Base-by-base conservation (phyloP, 2,113 vertebrate species). In the Neogobius melanostomus region DNA sequence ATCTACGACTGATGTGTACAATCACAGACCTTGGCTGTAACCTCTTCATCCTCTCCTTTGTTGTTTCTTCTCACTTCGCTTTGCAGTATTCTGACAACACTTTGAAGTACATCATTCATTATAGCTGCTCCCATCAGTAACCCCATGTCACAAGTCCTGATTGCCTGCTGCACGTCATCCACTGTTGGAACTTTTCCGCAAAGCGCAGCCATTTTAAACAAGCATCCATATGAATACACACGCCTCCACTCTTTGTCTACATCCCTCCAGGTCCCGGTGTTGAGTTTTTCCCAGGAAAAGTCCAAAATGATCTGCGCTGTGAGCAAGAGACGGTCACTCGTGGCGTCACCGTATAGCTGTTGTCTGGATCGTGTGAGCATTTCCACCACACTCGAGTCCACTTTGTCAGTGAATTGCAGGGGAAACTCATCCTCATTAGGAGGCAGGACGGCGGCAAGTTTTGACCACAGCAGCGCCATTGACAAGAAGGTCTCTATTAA, bases 261-360 rank as follows among this genome's bases (percentile, higher is more conserved):
- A 0, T 94, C 88, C 7, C 77, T 85, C 96, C 97, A 99, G 0
- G 93, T 91, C 1, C 94, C 94, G 0, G 86, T 91, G 87, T 98
- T 96, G 74, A 98, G 94, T 60, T 87, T 93, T 85, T 98, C 97
- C 96, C 97, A 98, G 0, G 95, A 83, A 49, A 93, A 91, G 76
- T 98, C 96, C 11, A 95, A 66, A 46, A 96, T 6, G 2, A 88
- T 78, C 85, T 95, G 93, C 11, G 93, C 92, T 0, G 63, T 68
- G 15, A 91, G 83, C 59, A 81, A 68, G 3, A 77, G 92, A 52
- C 43, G 45, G 1, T 14, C 5, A 1, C 61, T 15, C 8, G 75
- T 15, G 1, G 61, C 8, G 53, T 76, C 28, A 11, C 72, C 16
- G 51, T 93, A 95, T 4, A 97, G 82, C 57, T 93, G 90, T 16